Evolutionary conservation across 2,797 vertebrate species (phyloP).

Genomic region (Benthosema pterotum): DNA sequence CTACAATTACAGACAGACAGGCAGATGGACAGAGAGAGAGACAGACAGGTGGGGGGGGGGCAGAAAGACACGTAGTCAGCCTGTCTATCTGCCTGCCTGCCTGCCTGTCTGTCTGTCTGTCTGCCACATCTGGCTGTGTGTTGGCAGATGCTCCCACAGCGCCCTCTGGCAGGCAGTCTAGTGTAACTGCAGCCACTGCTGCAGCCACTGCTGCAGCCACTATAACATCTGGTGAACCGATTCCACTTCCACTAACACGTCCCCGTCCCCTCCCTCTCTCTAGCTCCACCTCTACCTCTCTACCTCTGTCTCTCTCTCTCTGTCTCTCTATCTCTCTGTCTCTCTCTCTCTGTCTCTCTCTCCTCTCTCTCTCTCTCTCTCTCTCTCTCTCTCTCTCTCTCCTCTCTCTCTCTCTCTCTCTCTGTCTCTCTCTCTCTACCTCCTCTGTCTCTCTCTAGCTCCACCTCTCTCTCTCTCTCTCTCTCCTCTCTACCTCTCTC

Average conservation of each 20-base stretch:
- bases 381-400: background rate
- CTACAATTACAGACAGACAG: background rate
- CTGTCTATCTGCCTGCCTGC: background rate
- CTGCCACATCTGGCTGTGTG: constrained; percentile 5
- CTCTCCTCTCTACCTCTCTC: too few species aligned
- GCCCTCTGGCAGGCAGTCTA: constrained; percentile 32
- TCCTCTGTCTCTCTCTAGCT: too few species aligned
- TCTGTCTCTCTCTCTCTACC: background rate
- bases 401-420: background rate
- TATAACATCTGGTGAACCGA: constrained; percentile 23
- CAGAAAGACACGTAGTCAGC: too few species aligned
- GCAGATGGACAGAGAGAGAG: background rate
- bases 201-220: too few species aligned
- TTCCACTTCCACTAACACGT: constrained; percentile 46
- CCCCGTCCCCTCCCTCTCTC: too few species aligned
- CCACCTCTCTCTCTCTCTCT: too few species aligned
- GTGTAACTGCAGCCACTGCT: constrained; percentile 1
- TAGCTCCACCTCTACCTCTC: too few species aligned
- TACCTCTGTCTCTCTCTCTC: too few species aligned
- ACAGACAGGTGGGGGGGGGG: background rate
- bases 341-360: background rate
- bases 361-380: background rate
- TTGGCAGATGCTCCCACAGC: constrained; percentile 21
- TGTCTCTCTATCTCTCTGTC: background rate
- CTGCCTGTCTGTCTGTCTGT: background rate